Evolutionary conservation across 2,888 invertebrate species (phyloP).

Genomic region (Hedya salicella): DNA sequence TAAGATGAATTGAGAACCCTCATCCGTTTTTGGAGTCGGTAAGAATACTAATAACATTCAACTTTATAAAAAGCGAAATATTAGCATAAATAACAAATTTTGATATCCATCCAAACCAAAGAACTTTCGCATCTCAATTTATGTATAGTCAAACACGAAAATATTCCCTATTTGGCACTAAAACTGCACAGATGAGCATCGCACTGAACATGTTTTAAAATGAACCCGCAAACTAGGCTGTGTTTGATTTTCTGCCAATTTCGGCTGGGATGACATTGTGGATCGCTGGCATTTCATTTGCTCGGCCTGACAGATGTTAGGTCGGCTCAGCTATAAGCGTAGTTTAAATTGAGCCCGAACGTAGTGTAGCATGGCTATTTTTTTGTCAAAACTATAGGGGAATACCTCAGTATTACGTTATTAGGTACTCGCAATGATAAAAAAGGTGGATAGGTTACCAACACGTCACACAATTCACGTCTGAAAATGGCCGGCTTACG

Average conservation of each 20-base stretch:
- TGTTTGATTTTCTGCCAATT: slow-evolving; percentile 48
- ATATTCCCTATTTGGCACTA: slow-evolving; percentile 34
- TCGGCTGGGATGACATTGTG: slow-evolving; percentile 35
- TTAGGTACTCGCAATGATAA: too few species aligned
- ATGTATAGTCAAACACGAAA: slow-evolving; percentile 25
- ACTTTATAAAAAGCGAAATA: neutral
- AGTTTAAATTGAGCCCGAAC: neutral
- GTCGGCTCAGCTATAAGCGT: slow-evolving; percentile 9
- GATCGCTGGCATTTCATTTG: slow-evolving; percentile 22
- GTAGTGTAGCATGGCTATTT: neutral
- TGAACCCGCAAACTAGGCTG: slow-evolving; percentile 42
- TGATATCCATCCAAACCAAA: slow-evolving; percentile 22
- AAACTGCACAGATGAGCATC: slow-evolving; percentile 38
- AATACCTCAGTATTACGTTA: too few species aligned
- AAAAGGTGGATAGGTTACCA: too few species aligned
- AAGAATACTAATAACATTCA: too few species aligned
- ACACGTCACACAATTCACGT: too few species aligned
- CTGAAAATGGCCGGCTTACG: too few species aligned
- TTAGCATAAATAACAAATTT: neutral
- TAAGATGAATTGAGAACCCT: too few species aligned
- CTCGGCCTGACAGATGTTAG: slow-evolving; percentile 20
- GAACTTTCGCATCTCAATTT: slow-evolving; percentile 18
- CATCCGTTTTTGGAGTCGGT: too few species aligned
- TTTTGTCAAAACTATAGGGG: neutral
- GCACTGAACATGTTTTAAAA: slow-evolving; percentile 42